These are phyloP conservation scores for Streptopelia turtur DNA, from an alignment of 2,797 vertebrate genomes.

Conservation along the genomic window DNA sequence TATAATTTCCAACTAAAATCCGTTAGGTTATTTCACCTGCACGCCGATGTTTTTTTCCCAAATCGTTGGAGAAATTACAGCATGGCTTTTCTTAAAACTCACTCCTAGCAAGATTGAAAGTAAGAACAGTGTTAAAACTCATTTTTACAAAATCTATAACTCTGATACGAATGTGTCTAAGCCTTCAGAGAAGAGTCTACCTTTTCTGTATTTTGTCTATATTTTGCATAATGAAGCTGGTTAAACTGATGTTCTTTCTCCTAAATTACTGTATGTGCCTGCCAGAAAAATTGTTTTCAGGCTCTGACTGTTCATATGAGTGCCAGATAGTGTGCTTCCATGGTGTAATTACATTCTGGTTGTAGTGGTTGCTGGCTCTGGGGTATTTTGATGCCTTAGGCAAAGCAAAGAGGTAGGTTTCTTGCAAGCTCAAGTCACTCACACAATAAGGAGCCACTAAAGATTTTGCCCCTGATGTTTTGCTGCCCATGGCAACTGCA, in stretches of 20 bases:
- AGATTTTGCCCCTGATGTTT: slow-evolving; percentile 28
- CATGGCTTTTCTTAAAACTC: not conserved
- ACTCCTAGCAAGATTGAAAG: not conserved
- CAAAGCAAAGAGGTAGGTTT: slow-evolving; percentile 32
- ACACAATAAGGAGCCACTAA: slow-evolving; percentile 27
- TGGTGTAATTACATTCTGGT: slow-evolving; percentile 30
- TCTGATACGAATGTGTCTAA: not conserved
- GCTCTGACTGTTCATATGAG: not conserved
- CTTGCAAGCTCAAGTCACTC: not conserved
- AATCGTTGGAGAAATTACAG: not conserved
- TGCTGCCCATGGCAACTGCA: slow-evolving; percentile 15
- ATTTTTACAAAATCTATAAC: not conserved
- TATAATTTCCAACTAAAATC: not conserved
- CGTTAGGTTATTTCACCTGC: not conserved
- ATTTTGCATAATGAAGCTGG: not conserved
- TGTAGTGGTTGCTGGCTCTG: not conserved
- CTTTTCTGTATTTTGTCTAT: not conserved
- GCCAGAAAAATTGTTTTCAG: not conserved
- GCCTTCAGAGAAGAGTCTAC: not conserved
- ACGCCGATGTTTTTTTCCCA: rapidly evolving
- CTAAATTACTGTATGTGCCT: not conserved
- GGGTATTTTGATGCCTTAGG: slow-evolving; percentile 33
- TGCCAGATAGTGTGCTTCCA: not conserved
- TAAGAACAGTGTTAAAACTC: not conserved
- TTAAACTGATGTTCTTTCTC: not conserved